Conservation (phyloP, 64 coral and sea anemone genomes). For the Dendrophyllia cribrosa region DNA sequence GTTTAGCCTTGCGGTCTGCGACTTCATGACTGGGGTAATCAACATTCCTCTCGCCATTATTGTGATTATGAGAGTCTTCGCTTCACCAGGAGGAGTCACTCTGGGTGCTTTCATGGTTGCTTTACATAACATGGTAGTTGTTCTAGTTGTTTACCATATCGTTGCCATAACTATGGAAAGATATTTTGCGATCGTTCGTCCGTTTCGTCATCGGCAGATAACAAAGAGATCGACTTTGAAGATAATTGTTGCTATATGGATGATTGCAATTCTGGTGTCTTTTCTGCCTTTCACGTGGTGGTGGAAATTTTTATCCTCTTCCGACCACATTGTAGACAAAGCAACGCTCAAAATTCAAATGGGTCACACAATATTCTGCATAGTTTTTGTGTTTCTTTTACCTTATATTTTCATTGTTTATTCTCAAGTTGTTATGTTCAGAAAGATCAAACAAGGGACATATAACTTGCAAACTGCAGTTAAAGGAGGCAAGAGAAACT, state of each 20-base stretch:
- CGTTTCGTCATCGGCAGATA: slow-evolving; percentile 25
- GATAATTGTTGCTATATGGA: slow-evolving; percentile 20
- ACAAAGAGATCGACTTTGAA: slow-evolving; percentile 37
- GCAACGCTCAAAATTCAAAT: not conserved
- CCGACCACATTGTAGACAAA: not conserved
- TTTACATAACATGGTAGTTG: slow-evolving; percentile 13
- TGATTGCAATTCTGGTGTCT: not conserved
- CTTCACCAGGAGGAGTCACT: not conserved
- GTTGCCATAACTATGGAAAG: slow-evolving; percentile 32
- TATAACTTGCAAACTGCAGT: not conserved
- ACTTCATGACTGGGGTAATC: slow-evolving; percentile 66
- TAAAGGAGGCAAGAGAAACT: not conserved
- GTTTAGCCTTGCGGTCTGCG: slow-evolving; percentile 66
- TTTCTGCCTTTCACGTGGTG: slow-evolving; percentile 16
- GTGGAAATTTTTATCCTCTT: not conserved
- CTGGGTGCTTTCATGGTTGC: not conserved
- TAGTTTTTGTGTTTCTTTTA: slow-evolving; percentile 46
- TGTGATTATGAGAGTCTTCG: not conserved
- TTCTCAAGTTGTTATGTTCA: slow-evolving; percentile 39
- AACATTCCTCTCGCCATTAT: slow-evolving; percentile 53
- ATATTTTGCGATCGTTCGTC: slow-evolving; percentile 44
- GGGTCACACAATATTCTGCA: slow-evolving; percentile 40
- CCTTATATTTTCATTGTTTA: slow-evolving; percentile 59
- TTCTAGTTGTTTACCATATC: slow-evolving; percentile 48
- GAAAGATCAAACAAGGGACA: not conserved